Percentiles rank a stretch among this genome's conserved stretches.
Evolutionary conservation across 2,888 invertebrate species (phyloP).

Genomic region (Lumbricus terrestris): DNA sequence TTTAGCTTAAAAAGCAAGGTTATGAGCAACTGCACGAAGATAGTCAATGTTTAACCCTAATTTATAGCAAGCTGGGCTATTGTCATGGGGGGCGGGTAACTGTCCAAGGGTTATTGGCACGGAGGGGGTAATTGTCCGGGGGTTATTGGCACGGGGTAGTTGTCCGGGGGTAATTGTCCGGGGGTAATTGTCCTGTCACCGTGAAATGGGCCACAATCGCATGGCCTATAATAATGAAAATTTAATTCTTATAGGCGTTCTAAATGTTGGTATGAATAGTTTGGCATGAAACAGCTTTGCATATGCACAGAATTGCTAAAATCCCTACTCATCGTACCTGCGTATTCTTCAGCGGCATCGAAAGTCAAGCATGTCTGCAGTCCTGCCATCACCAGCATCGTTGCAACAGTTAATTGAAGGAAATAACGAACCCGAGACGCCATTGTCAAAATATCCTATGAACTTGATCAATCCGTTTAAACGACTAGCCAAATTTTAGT

Average conservation of each 20-base stretch:
- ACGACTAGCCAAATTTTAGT: neutral
- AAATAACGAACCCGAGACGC: neutral
- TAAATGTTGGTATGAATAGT: neutral
- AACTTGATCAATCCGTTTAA: neutral
- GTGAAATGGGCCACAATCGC: no score
- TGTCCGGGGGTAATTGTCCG: no score
- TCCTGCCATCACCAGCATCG: neutral
- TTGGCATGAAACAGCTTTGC: neutral
- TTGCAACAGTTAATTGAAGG: neutral
- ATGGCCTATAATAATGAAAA: neutral
- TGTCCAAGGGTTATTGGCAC: no score
- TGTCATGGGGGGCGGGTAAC: no score
- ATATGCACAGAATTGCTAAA: neutral
- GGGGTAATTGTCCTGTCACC: no score
- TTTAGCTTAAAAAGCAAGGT: no score
- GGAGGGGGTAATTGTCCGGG: no score
- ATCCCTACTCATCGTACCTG: neutral
- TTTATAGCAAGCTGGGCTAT: no score
- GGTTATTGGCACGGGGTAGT: no score
- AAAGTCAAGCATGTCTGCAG: neutral
- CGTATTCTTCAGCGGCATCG: neutral
- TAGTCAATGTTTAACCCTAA: no score
- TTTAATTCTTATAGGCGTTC: no score
- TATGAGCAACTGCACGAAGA: no score
- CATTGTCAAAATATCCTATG: neutral